These are phyloP conservation scores for Troides aeacus DNA, from an alignment of 2,888 invertebrate species.

Conservation along the genomic window DNA sequence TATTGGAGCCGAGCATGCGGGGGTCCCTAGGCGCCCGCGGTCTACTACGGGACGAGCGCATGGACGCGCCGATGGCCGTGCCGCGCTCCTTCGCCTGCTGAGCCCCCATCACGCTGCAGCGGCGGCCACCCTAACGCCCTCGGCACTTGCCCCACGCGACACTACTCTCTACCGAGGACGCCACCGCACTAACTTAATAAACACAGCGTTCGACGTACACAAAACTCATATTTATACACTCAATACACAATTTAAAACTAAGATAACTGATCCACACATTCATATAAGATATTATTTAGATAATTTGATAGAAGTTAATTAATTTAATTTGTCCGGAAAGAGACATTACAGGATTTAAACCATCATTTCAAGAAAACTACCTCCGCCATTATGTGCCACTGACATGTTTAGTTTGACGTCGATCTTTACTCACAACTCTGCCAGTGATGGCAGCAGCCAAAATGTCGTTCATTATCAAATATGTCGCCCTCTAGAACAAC, in stretches of 20 bases:
- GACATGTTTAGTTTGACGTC: constrained; percentile 68
- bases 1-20: constrained; percentile 91
- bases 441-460: constrained; percentile 42
- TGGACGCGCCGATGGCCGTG: constrained; percentile 85
- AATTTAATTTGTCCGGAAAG: constrained; percentile 39
- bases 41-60: constrained; percentile 87
- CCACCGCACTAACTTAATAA: constrained; percentile 58
- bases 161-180: constrained; percentile 40
- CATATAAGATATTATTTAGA: constrained; percentile 12
- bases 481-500: constrained; percentile 31
- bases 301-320: constrained; percentile 11
- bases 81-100: constrained; percentile 96
- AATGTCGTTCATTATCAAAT: not conserved
- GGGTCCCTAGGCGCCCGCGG: constrained; percentile 89
- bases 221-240: constrained; percentile 45
- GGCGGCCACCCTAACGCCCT: constrained; percentile 89
- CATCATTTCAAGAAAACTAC: constrained; percentile 59
- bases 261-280: constrained; percentile 19
- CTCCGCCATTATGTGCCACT: constrained; percentile 70
- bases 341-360: constrained; percentile 51
- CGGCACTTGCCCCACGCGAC: constrained; percentile 41
- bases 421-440: constrained; percentile 52
- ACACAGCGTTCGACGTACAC: constrained; percentile 45
- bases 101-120: constrained; percentile 86
- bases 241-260: constrained; percentile 26